A percentile compares a stretch with the other conserved stretches of the same genome.
phyloP scores from a whole-genome alignment of 2,888 invertebrate genomes.

The Vandiemenella viatica region DNA sequence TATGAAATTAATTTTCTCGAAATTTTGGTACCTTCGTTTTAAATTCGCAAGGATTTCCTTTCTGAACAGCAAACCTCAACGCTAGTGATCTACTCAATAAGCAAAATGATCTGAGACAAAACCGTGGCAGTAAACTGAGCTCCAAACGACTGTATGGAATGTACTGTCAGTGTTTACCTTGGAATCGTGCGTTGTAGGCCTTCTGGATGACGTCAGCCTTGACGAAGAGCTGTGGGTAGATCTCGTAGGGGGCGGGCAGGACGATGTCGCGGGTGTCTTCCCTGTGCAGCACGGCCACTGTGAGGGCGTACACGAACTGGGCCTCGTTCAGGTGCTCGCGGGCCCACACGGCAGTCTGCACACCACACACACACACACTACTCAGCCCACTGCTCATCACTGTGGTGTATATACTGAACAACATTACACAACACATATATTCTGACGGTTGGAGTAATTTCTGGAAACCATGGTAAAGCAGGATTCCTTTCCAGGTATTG shows the following conservation, averaged over 20 bases:
- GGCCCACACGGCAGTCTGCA: conserved; percentile 44
- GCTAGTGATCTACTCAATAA: background rate
- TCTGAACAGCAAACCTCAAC: background rate
- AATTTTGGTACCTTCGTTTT: too few species aligned
- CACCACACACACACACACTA: background rate
- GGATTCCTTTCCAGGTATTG: too few species aligned
- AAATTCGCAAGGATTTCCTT: background rate
- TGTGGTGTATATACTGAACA: background rate
- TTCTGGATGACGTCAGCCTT: conserved; percentile 42
- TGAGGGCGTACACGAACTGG: conserved; percentile 46
- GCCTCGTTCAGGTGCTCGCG: conserved; percentile 46
- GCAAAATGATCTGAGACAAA: background rate
- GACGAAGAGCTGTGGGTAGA: conserved; percentile 47
- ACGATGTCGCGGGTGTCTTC: conserved; percentile 39
- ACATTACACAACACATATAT: background rate
- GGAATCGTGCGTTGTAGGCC: conserved; percentile 17
- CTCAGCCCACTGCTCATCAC: background rate
- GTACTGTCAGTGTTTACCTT: background rate
- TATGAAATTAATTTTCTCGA: too few species aligned
- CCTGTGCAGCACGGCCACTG: conserved; percentile 42
- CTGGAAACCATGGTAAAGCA: too few species aligned
- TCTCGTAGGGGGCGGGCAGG: conserved; percentile 52
- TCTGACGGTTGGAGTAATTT: background rate
- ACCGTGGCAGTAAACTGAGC: background rate
- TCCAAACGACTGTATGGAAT: background rate